phyloP scores from a whole-genome alignment of 2,113 vertebrate species.

The Nycticryphes semicollaris region DNA sequence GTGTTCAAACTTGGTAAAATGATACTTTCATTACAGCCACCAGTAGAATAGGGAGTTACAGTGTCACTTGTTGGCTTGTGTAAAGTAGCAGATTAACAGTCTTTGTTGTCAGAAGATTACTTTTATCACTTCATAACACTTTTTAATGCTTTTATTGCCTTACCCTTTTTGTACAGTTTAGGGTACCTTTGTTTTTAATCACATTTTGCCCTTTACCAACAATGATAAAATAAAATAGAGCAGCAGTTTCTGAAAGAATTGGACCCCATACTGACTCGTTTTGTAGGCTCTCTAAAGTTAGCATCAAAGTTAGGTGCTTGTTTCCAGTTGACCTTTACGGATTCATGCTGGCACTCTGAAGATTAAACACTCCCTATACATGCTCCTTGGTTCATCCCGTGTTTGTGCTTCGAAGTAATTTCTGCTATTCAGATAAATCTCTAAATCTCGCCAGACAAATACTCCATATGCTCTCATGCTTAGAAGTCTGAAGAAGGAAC shows the following conservation, averaged over 20 bases:
- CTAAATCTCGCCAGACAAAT: not conserved
- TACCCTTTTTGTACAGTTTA: not conserved
- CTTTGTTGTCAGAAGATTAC: not conserved
- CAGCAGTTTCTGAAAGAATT: not conserved
- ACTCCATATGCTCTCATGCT: not conserved
- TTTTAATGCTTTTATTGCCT: not conserved
- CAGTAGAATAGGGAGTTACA: not conserved
- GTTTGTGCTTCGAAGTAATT: not conserved
- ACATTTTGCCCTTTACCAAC: not conserved
- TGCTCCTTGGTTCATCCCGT: not conserved
- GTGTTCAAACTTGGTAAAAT: not conserved
- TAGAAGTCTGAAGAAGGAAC: not conserved
- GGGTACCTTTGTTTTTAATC: not conserved
- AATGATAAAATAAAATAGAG: not conserved
- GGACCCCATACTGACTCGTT: not conserved
- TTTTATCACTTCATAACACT: not conserved
- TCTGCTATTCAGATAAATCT: conserved; percentile 33
- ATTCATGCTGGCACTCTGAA: not conserved
- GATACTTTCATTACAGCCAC: not conserved
- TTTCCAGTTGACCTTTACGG: not conserved
- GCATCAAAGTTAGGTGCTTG: not conserved
- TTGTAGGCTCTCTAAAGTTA: not conserved
- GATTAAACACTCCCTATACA: not conserved
- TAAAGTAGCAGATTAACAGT: not conserved
- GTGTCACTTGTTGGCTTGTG: not conserved